A percentile compares a stretch with the other conserved stretches of the same genome.
Evolutionary conservation across 2,797 vertebrate genomes (phyloP).

Genomic region (Thaleichthys pacificus): DNA sequence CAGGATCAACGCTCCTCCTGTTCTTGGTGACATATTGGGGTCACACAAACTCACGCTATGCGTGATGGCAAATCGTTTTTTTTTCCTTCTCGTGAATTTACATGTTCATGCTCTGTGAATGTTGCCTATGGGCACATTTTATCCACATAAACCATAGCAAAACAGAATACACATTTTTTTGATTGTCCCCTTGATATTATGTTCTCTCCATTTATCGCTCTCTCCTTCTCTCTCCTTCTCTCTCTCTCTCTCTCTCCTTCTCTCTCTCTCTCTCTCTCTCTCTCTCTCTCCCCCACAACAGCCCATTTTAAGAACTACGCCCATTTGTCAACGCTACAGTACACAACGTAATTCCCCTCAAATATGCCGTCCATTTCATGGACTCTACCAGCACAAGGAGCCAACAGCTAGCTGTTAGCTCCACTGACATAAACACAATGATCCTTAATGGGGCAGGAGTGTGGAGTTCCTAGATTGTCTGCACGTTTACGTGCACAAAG

Average conservation of each 20-base stretch:
- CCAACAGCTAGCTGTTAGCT: background rate
- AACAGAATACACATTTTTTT: background rate
- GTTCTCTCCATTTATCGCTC: background rate
- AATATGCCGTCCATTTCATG: too few species aligned
- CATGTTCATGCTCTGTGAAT: constrained; percentile 14
- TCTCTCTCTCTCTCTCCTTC: too few species aligned
- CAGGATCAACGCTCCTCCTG: constrained; percentile 26
- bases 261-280: too few species aligned
- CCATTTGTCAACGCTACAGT: too few species aligned
- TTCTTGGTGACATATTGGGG: constrained; percentile 40
- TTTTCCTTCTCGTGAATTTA: constrained; percentile 17
- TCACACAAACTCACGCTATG: constrained; percentile 37
- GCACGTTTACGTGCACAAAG: constrained; percentile 27
- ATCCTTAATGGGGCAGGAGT: background rate
- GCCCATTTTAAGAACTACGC: too few species aligned
- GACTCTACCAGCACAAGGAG: background rate
- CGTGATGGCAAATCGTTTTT: constrained; percentile 18
- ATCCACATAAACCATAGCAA: background rate
- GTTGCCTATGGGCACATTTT: constrained; percentile 22
- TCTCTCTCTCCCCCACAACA: too few species aligned
- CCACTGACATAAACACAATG: background rate
- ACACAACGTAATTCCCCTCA: too few species aligned
- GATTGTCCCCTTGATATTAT: background rate
- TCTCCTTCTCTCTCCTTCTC: background rate
- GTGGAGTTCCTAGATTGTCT: constrained; percentile 31